These are phyloP conservation scores for Bettongia penicillata DNA, from an alignment of 2,113 vertebrate species.

Conservation along the genomic window DNA sequence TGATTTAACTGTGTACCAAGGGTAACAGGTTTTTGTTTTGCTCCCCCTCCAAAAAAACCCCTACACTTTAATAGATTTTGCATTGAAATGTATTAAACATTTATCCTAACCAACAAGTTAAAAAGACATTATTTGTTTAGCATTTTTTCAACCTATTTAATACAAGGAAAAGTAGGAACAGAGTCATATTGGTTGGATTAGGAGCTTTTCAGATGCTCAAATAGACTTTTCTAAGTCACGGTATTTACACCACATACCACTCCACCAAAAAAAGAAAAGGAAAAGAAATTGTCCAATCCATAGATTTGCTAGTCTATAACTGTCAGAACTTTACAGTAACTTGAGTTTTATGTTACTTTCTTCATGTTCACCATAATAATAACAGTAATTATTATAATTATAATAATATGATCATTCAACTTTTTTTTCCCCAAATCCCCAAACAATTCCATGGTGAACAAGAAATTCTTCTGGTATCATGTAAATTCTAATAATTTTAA, in stretches of 20 bases:
- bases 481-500: slow-evolving; percentile 55
- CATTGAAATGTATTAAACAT: slow-evolving; percentile 24
- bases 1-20: slow-evolving; percentile 51
- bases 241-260: slow-evolving; percentile 21
- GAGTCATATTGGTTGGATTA: not conserved
- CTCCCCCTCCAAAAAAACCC: slow-evolving; percentile 7
- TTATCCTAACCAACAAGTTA: slow-evolving; percentile 21
- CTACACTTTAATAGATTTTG: slow-evolving; percentile 18
- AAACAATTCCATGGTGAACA: slow-evolving; percentile 61
- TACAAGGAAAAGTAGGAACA: slow-evolving; percentile 11
- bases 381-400: slow-evolving; percentile 37
- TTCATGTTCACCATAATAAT: not conserved
- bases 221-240: slow-evolving; percentile 31
- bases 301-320: not conserved
- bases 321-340: slow-evolving; percentile 32
- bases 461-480: slow-evolving; percentile 60
- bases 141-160: slow-evolving; percentile 19
- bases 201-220: not conserved
- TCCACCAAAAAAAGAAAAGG: not conserved
- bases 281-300: not conserved
- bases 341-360: not conserved
- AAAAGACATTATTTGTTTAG: slow-evolving; percentile 51
- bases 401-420: not conserved
- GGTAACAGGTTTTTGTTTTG: slow-evolving; percentile 1
- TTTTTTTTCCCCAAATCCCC: slow-evolving; percentile 24